phyloP scores from a whole-genome alignment of 2,888 invertebrate genomes.

The Marasmarcha lunaedactyla region DNA sequence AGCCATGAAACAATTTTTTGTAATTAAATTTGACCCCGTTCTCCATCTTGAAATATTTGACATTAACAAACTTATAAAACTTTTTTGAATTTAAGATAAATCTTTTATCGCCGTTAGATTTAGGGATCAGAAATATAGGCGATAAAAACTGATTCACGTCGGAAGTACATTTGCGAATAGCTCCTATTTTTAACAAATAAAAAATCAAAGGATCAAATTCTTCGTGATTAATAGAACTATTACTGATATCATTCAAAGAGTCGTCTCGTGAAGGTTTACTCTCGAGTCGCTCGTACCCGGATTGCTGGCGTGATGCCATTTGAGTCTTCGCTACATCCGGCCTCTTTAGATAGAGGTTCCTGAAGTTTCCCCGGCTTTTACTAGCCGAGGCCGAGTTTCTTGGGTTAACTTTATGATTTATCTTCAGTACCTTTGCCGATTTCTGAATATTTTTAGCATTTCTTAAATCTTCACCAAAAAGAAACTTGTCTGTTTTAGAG shows the following conservation, averaged over 20 bases:
- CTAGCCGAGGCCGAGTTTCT: not conserved
- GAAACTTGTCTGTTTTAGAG: not conserved
- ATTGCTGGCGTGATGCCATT: not conserved
- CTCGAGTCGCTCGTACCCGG: not conserved
- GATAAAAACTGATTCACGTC: no score
- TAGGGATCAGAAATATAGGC: not conserved
- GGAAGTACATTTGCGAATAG: not conserved
- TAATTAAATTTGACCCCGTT: constrained; percentile 1
- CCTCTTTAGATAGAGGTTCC: not conserved
- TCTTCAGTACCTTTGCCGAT: no score
- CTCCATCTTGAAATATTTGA: not conserved
- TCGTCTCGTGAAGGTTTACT: not conserved
- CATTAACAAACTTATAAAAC: no score
- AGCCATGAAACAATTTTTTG: no score
- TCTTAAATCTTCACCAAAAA: constrained; percentile 1
- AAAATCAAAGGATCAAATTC: not conserved
- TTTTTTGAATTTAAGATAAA: no score
- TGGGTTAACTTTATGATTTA: no score
- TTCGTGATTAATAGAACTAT: not conserved
- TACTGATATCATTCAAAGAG: not conserved
- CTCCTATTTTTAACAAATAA: not conserved
- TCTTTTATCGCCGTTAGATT: not conserved
- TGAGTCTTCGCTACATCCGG: not conserved
- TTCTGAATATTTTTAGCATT: no score
- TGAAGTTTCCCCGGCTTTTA: not conserved